A percentile compares a stretch with the other conserved stretches of the same genome.
phyloP scores from a whole-genome alignment of 1,140 invertebrate genomes.

The Hycleus phaleratus region DNA sequence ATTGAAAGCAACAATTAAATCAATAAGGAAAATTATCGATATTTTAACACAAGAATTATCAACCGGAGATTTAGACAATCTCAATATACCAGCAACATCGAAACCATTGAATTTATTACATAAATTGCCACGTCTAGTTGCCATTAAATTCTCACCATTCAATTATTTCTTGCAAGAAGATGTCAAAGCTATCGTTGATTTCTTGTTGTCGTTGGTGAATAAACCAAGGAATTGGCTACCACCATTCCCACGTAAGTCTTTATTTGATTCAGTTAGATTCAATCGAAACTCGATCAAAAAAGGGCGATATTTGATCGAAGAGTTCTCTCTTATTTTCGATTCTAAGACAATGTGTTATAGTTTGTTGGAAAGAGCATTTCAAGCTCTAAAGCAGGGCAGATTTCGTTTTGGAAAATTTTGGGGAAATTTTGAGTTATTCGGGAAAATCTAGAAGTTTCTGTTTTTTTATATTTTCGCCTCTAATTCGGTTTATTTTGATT shows the following conservation, averaged over 20 bases:
- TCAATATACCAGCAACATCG: background rate
- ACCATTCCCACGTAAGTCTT: constrained; percentile 41
- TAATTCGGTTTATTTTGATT: too few species aligned
- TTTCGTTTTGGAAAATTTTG: too few species aligned
- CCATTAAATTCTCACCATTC: constrained; percentile 49
- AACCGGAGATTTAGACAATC: background rate
- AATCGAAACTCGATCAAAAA: too few species aligned
- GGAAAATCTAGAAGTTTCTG: too few species aligned
- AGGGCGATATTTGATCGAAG: too few species aligned
- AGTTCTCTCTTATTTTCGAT: too few species aligned
- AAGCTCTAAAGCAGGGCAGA: too few species aligned
- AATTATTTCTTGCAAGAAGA: constrained; percentile 52
- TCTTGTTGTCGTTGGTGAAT: constrained; percentile 28
- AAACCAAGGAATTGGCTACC: constrained; percentile 48
- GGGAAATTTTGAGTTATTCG: too few species aligned
- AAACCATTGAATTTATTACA: constrained; percentile 22
- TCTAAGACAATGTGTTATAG: too few species aligned
- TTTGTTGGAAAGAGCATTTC: too few species aligned
- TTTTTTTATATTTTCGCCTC: too few species aligned
- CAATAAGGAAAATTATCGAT: constrained; percentile 30
- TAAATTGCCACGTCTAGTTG: constrained; percentile 42
- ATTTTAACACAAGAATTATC: constrained; percentile 9
- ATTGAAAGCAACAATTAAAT: constrained; percentile 41
- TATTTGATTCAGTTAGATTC: too few species aligned
- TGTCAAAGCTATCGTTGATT: constrained; percentile 24